Evolutionary conservation across 2,113 vertebrate species (phyloP).

Genomic region (Zeus faber): DNA sequence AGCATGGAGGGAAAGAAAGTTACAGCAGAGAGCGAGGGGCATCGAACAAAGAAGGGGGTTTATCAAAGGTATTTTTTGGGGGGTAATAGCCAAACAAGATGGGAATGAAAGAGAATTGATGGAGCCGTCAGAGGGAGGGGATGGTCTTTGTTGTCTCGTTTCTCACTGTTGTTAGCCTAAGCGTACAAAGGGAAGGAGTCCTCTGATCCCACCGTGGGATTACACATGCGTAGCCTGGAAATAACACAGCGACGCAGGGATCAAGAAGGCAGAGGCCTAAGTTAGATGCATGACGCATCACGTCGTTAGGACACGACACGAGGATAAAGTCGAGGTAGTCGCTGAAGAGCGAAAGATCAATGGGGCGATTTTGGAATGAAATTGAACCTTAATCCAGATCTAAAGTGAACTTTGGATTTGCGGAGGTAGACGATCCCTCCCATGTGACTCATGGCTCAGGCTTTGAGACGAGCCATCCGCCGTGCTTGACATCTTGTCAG

Average conservation of each 20-base stretch:
- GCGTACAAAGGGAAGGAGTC: conserved; percentile 21
- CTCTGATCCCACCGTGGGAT: not conserved
- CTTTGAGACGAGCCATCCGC: conserved; percentile 2
- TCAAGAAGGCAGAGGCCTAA: too few species aligned
- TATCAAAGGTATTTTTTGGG: not conserved
- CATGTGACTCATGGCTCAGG: conserved; percentile 13
- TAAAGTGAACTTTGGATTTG: too few species aligned
- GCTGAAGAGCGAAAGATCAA: too few species aligned
- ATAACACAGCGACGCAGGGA: too few species aligned
- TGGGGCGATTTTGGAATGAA: too few species aligned
- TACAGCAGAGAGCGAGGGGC: conserved; percentile 26
- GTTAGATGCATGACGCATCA: not conserved
- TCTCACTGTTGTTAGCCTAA: conserved; percentile 30
- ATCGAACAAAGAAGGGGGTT: not conserved
- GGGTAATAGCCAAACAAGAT: not conserved
- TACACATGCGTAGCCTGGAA: too few species aligned
- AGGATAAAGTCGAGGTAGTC: not conserved
- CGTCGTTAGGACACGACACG: not conserved
- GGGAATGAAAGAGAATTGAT: conserved; percentile 36
- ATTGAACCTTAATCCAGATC: too few species aligned
- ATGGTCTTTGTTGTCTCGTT: conserved; percentile 30
- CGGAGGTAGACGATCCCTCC: conserved; percentile 17
- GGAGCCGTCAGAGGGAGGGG: conserved; percentile 14
- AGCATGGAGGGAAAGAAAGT: not conserved
- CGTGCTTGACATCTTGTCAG: conserved; percentile 6